Percentiles rank a stretch among this genome's conserved stretches.
Evolutionary conservation across 2,113 vertebrate genomes (phyloP).

Genomic region (Sardina pilchardus): DNA sequence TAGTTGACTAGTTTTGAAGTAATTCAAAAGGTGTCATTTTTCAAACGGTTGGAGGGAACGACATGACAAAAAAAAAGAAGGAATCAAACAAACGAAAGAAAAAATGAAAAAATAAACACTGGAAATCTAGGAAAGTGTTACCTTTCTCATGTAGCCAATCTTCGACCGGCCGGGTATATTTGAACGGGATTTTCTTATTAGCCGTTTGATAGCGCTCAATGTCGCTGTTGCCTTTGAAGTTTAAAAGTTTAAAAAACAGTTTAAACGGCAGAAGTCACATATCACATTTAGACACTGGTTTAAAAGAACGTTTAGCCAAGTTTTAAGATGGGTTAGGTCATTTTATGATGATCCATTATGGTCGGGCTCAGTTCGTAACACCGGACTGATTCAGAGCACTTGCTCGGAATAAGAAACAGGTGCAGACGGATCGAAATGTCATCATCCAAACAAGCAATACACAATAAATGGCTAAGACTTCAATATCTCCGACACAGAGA

Average conservation of each 20-base stretch:
- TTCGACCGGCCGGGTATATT: constrained; percentile 98
- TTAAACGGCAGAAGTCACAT: constrained; percentile 82
- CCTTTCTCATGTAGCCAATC: constrained; percentile 99
- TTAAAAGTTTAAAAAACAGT: constrained; percentile 98
- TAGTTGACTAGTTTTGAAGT: constrained; percentile 59
- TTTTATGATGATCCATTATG: constrained; percentile 64
- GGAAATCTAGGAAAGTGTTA: constrained; percentile 87
- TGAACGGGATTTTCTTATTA: constrained; percentile 99
- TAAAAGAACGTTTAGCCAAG: constrained; percentile 69
- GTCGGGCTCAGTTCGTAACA: constrained; percentile 39
- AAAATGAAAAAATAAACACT: constrained; percentile 51
- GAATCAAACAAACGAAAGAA: constrained; percentile 11
- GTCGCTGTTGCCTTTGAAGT: constrained; percentile 99
- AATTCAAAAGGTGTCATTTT: constrained; percentile 60
- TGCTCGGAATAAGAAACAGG: constrained; percentile 7
- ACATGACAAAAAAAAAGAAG: constrained; percentile 62
- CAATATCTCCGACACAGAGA: background rate
- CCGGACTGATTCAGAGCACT: background rate
- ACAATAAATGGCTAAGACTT: background rate
- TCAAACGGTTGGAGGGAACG: constrained; percentile 64
- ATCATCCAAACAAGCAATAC: constrained; percentile 6
- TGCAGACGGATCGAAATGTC: constrained; percentile 1
- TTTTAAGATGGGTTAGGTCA: constrained; percentile 68
- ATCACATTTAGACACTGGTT: constrained; percentile 74
- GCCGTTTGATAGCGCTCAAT: constrained; percentile 99